Conservation (phyloP, 2,888 invertebrate genomes). For the Artemia sinica region DNA sequence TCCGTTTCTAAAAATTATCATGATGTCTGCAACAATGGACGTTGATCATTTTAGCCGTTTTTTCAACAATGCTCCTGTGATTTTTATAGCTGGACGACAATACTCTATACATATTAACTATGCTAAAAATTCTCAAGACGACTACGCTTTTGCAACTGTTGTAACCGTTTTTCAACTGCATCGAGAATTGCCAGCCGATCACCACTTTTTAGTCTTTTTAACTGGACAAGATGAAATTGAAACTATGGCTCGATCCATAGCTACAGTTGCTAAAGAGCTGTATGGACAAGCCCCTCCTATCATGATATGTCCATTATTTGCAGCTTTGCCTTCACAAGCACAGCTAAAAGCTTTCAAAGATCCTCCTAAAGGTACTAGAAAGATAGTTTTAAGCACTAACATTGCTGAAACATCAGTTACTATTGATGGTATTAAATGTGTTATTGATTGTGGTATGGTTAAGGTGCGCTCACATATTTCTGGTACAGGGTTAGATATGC, state of each 20-base stretch:
- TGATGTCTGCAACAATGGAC: slow-evolving; percentile 94
- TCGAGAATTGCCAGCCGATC: slow-evolving; percentile 53
- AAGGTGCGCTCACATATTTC: slow-evolving; percentile 73
- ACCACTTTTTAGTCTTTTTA: slow-evolving; percentile 78
- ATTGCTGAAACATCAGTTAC: slow-evolving; percentile 46
- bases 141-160: slow-evolving; percentile 64
- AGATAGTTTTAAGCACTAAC: slow-evolving; percentile 41
- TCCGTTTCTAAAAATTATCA: slow-evolving; percentile 50
- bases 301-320: slow-evolving; percentile 46
- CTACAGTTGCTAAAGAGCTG: slow-evolving; percentile 24
- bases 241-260: slow-evolving; percentile 32
- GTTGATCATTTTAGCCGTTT: slow-evolving; percentile 78
- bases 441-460: slow-evolving; percentile 79
- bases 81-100: slow-evolving; percentile 77
- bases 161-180: slow-evolving; percentile 80
- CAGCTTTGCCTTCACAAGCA: slow-evolving; percentile 35
- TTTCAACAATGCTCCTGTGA: slow-evolving; percentile 64
- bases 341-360: slow-evolving; percentile 37
- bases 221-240: slow-evolving; percentile 97
- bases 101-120: slow-evolving; percentile 60
- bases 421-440: slow-evolving; percentile 58
- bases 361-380: slow-evolving; percentile 34
- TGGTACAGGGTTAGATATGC: slow-evolving; percentile 58
- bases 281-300: slow-evolving; percentile 46
- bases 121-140: slow-evolving; percentile 50